Conservation (phyloP, 1,140 invertebrate species). For the Drosophila busckii region DNA sequence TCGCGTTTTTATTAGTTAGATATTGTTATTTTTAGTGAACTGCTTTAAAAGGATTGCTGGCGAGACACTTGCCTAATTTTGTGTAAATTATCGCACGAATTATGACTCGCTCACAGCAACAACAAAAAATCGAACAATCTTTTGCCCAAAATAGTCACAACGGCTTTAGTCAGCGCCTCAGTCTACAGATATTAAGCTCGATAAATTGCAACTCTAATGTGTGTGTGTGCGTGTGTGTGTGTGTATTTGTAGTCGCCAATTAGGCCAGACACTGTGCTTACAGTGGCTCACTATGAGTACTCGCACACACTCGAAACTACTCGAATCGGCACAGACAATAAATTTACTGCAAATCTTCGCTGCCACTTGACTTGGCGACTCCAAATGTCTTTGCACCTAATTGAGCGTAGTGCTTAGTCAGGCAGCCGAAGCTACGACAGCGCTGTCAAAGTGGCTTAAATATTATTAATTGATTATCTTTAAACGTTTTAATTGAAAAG, state of each 20-base stretch:
- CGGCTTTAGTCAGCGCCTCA: slow-evolving; percentile 15
- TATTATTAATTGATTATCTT: slow-evolving; percentile 74
- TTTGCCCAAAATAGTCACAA: slow-evolving; percentile 63
- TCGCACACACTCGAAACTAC: too few relatives aligned
- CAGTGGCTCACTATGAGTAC: slow-evolving; percentile 11
- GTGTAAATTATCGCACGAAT: slow-evolving; percentile 76
- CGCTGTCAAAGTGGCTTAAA: slow-evolving; percentile 55
- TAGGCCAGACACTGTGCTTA: slow-evolving; percentile 55
- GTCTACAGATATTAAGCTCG: slow-evolving; percentile 56
- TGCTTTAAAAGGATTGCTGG: slow-evolving; percentile 63
- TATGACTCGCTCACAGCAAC: slow-evolving; percentile 74
- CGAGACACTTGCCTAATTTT: slow-evolving; percentile 75
- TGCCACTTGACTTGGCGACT: slow-evolving; percentile 17
- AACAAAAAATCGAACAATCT: slow-evolving; percentile 71
- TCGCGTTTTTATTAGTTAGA: slow-evolving; percentile 4
- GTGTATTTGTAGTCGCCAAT: slow-evolving; percentile 36
- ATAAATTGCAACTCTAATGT: slow-evolving; percentile 52
- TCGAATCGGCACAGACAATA: slow-evolving; percentile 47
- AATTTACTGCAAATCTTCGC: slow-evolving; percentile 66
- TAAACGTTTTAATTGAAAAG: slow-evolving; percentile 75
- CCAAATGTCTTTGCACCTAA: slow-evolving; percentile 71
- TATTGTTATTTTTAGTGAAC: slow-evolving; percentile 7
- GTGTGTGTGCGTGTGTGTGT: slow-evolving; percentile 3
- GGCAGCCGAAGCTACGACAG: slow-evolving; percentile 7
- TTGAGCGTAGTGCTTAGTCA: slow-evolving; percentile 63